phyloP scores from a whole-genome alignment of 1,140 invertebrate genomes.

The Eumaeus atala region DNA sequence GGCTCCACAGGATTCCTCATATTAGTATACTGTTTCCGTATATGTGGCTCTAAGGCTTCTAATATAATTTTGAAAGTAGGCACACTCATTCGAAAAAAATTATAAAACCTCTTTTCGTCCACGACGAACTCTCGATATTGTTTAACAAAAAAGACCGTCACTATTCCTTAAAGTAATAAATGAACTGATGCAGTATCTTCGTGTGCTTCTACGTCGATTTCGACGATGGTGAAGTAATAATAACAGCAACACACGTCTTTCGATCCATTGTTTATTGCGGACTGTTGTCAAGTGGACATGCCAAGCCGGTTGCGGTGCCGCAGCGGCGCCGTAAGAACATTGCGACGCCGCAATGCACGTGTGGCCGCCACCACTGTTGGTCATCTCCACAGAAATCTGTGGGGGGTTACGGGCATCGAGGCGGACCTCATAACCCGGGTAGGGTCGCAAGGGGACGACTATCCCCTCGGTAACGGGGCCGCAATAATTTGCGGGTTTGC shows the following conservation, averaged over 20 bases:
- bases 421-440: no score
- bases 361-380: no score
- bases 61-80: conserved; percentile 10
- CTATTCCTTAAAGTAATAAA: conserved; percentile 25
- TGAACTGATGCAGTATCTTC: conserved; percentile 23
- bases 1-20: conserved; percentile 33
- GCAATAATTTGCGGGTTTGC: no score
- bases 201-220: conserved; percentile 27
- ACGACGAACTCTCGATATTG: conserved; percentile 26
- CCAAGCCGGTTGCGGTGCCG: no score
- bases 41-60: conserved; percentile 23
- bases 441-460: no score
- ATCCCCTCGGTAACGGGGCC: no score
- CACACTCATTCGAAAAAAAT: conserved; percentile 25
- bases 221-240: conserved; percentile 30
- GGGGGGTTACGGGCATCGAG: no score
- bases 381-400: no score
- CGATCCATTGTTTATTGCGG: background rate
- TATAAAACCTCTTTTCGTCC: conserved; percentile 28
- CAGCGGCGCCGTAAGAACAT: no score
- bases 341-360: no score
- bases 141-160: conserved; percentile 20
- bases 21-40: conserved; percentile 31
- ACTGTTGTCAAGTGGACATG: no score
- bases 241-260: conserved; percentile 27